Conservation (phyloP, 2,888 invertebrate species). For the Eristalis tenax region DNA sequence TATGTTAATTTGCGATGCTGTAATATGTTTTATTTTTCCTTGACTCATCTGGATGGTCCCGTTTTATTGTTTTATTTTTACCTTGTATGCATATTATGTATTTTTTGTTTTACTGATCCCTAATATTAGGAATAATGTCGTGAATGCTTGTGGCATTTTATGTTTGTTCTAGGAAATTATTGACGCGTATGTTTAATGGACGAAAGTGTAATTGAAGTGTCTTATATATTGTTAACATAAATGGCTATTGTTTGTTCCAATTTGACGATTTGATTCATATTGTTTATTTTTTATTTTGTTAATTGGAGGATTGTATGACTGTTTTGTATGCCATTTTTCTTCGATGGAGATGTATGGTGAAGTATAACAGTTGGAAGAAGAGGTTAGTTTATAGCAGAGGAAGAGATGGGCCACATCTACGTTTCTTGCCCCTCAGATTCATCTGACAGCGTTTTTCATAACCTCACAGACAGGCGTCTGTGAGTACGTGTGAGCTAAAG, state of each 20-base stretch:
- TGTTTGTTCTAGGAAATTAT: constrained; percentile 32
- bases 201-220: constrained; percentile 6
- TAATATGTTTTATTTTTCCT: constrained; percentile 40
- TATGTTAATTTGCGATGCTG: constrained; percentile 59
- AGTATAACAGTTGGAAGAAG: constrained; percentile 4
- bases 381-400: no score
- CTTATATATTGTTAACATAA: constrained; percentile 44
- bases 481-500: no score
- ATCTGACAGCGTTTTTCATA: no score
- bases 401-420: no score
- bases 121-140: constrained; percentile 26
- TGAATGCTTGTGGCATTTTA: constrained; percentile 62
- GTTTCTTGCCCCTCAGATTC: no score
- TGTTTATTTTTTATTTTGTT: background rate
- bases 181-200: constrained; percentile 18
- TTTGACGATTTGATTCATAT: constrained; percentile 9
- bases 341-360: background rate
- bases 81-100: background rate
- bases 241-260: constrained; percentile 19
- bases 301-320: background rate
- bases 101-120: constrained; percentile 31
- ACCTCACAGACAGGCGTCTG: no score
- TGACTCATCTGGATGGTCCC: constrained; percentile 57
- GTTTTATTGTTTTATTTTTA: constrained; percentile 12
- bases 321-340: constrained; percentile 28